A percentile compares a stretch with the other conserved stretches of the same genome.
Evolutionary conservation across 2,888 invertebrate genomes (phyloP).

Genomic region (Eurytoma californica): DNA sequence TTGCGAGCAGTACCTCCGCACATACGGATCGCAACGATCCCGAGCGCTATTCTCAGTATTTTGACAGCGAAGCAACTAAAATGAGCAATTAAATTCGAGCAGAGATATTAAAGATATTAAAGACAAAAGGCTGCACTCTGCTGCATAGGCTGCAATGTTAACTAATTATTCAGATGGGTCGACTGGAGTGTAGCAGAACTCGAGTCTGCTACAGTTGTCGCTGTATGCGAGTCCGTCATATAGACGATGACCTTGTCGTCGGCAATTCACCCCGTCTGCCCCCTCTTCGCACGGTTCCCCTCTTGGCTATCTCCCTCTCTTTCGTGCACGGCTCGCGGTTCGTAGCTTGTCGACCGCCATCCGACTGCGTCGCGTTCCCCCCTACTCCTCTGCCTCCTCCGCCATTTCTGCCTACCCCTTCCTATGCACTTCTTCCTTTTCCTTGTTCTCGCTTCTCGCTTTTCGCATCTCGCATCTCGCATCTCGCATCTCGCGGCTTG

Average conservation of each 20-base stretch:
- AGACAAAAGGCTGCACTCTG: too few species aligned
- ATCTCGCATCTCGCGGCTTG: slow-evolving; percentile 10
- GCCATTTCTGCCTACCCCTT: slow-evolving; percentile 47
- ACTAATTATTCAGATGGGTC: slow-evolving; percentile 35
- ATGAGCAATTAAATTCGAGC: background rate
- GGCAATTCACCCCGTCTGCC: slow-evolving; percentile 73
- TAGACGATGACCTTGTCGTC: slow-evolving; percentile 73
- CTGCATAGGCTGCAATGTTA: too few species aligned
- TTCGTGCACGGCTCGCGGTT: background rate
- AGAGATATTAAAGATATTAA: background rate
- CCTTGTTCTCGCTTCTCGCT: slow-evolving; percentile 54
- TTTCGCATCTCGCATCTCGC: slow-evolving; percentile 52
- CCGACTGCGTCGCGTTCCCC: slow-evolving; percentile 38
- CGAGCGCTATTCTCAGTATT: background rate
- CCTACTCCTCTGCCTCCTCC: slow-evolving; percentile 55
- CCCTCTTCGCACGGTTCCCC: slow-evolving; percentile 56
- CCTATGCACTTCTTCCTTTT: slow-evolving; percentile 56
- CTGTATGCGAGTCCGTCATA: slow-evolving; percentile 64
- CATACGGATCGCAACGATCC: slow-evolving; percentile 7
- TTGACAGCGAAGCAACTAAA: background rate
- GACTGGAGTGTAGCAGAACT: slow-evolving; percentile 54
- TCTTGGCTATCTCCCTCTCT: slow-evolving; percentile 2
- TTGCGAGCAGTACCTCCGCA: slow-evolving; percentile 53
- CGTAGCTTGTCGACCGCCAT: background rate
- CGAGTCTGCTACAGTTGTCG: background rate